Evolutionary conservation across 2,797 vertebrate genomes (phyloP), one percentile per base, ranked within the genome.

Genomic region (Pangasius macronema): DNA sequence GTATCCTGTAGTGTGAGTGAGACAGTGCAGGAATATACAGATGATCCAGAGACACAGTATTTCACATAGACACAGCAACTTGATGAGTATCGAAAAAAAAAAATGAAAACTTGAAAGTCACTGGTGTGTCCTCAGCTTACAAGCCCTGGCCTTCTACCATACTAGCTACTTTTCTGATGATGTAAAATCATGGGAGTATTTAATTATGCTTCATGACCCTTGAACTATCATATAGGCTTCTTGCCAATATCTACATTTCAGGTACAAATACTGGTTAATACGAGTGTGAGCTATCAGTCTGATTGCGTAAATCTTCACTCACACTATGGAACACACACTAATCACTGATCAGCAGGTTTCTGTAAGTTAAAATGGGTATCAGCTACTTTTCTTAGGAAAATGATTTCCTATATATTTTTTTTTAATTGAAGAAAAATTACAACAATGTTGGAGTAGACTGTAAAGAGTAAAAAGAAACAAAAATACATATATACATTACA

Each of bases 11-110:
- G 95, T 92, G 94, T 92, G 95, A 94, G 94, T 92, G 93, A 93
- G 95, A 96, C 95, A 96, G 96, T 96, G 96, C 96, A 96, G 95
- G 94, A 95, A 97, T 96, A 97, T 97, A 97, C 96, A 97, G 96
- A 97, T 95, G 95, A 95, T 95, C 95, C 93, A 95, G 97, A 95
- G 95, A 93, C 94, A 81, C 36, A 49, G 72, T 57, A 84, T 77
- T 76, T 63, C 63, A 86, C 81, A 73, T 67, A 83, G 79, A 88
- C 83, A 85, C 72, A 84, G 49, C 85, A 85, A 82, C 55, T 59
- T 63, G 87, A 65, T 65, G 84, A 85, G 39, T 22, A 76, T 49
- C 87, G 65, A 59, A 33, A 61, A 14, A 33, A 59, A 14, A 79
- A 61, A 84, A 39, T 33, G 33, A 49, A 84, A 81, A 75, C 49